Percentiles rank a stretch among this genome's conserved stretches.
Evolutionary conservation across 2,888 invertebrate species (phyloP).

Genomic region (Pyralis farinalis): DNA sequence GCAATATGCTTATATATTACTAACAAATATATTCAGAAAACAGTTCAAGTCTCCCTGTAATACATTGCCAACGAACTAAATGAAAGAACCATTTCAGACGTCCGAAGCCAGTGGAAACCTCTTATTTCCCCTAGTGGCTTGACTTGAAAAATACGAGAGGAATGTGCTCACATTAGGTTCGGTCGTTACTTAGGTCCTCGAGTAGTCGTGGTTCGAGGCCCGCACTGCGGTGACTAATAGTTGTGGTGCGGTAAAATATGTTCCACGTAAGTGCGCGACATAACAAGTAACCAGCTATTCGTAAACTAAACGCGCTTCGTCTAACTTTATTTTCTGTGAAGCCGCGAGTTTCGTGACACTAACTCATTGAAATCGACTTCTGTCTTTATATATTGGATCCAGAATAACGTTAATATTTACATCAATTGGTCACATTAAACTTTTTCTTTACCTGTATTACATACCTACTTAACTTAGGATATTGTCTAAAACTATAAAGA

Average conservation of each 20-base stretch:
- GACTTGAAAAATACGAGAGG: conserved; percentile 56
- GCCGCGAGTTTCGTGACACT: neutral
- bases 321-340: neutral
- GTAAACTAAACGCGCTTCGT: conserved; percentile 25
- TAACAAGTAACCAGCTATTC: conserved; percentile 36
- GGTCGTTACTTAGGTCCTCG: conserved; percentile 54
- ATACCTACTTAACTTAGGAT: too few relatives aligned
- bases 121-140: conserved; percentile 46
- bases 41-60: conserved; percentile 16
- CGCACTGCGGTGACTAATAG: conserved; percentile 50
- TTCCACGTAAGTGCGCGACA: conserved; percentile 42
- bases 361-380: neutral
- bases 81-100: conserved; percentile 33
- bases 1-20: too few relatives aligned
- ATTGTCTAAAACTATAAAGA: too few relatives aligned
- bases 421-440: too few relatives aligned
- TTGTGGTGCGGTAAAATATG: conserved; percentile 47
- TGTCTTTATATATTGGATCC: too few relatives aligned
- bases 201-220: conserved; percentile 42
- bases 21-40: neutral
- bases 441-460: too few relatives aligned
- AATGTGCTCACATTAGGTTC: conserved; percentile 55
- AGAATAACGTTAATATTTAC: too few relatives aligned
- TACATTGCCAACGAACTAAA: conserved; percentile 31
- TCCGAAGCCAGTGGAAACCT: conserved; percentile 28